Percentiles rank a stretch among this genome's conserved stretches.
Evolutionary conservation across 1,140 invertebrate species (phyloP).

Genomic region (Papilio helenus): DNA sequence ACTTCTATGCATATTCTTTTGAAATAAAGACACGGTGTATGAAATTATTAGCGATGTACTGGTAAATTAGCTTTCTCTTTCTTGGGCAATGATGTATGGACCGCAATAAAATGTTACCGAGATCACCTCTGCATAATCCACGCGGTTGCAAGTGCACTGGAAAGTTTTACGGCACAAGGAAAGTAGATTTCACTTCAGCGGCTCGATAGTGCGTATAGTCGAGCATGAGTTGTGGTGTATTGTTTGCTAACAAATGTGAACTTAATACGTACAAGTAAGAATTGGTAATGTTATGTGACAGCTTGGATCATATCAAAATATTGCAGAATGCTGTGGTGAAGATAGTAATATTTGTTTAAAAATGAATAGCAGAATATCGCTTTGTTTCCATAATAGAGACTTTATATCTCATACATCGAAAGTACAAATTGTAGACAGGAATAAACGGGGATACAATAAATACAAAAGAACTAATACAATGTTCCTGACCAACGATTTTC

Average conservation of each 20-base stretch:
- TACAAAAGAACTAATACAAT: slow-evolving; percentile 21
- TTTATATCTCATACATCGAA: background rate
- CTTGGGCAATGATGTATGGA: slow-evolving; percentile 38
- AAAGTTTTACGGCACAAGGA: slow-evolving; percentile 46
- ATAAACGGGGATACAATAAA: slow-evolving; percentile 14
- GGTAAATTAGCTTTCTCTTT: slow-evolving; percentile 32
- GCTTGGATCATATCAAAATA: background rate
- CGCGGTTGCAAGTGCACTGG: slow-evolving; percentile 40
- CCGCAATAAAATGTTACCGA: slow-evolving; percentile 41
- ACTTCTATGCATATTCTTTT: background rate
- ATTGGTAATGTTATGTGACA: background rate
- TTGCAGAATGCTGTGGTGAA: background rate
- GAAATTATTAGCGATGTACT: background rate
- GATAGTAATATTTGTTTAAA: background rate
- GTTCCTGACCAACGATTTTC: slow-evolving; percentile 11
- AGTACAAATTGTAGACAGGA: background rate
- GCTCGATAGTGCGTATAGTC: background rate
- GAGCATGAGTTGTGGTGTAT: background rate
- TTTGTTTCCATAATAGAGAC: background rate
- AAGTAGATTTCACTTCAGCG: slow-evolving; percentile 43
- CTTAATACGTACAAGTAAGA: background rate
- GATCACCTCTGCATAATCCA: slow-evolving; percentile 44
- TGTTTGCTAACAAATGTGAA: slow-evolving; percentile 8
- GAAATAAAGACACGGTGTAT: background rate
- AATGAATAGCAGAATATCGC: background rate